These are phyloP conservation scores for Diachasmimorpha longicaudata DNA, from an alignment of 1,140 invertebrate species.

Conservation along the genomic window DNA sequence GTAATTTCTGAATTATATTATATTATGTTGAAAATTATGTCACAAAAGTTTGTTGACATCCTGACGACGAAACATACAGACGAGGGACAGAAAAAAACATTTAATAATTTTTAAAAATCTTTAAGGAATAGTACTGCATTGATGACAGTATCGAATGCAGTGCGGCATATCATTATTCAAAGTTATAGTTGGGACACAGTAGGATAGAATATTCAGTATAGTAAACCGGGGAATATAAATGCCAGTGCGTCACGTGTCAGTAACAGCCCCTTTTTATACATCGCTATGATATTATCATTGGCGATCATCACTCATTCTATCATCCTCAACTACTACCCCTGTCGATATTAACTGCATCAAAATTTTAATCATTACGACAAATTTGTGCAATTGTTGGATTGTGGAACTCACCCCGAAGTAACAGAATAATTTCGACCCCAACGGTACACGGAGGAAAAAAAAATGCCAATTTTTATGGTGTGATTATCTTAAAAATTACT, in stretches of 20 bases:
- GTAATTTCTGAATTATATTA: too few species aligned
- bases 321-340: not conserved
- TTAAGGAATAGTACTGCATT: not conserved
- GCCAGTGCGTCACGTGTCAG: slow-evolving; percentile 56
- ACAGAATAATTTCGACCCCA: too few species aligned
- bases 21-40: too few species aligned
- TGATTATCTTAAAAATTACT: too few species aligned
- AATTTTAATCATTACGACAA: not conserved
- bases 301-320: slow-evolving; percentile 14
- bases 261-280: slow-evolving; percentile 54
- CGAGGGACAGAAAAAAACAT: too few species aligned
- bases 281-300: slow-evolving; percentile 48
- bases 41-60: too few species aligned
- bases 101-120: too few species aligned
- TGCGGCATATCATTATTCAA: not conserved
- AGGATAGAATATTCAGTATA: not conserved
- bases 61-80: too few species aligned
- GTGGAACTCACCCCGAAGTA: too few species aligned
- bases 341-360: not conserved
- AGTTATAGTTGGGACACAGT: not conserved
- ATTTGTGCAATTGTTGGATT: too few species aligned
- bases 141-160: not conserved
- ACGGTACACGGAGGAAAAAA: too few species aligned
- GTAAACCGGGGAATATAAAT: slow-evolving; percentile 53
- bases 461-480: too few species aligned